A percentile compares a stretch with the other conserved stretches of the same genome.
These are phyloP conservation scores for Chaetorhynchus papuensis DNA, from an alignment of 2,113 vertebrate genomes.

Conservation along the genomic window DNA sequence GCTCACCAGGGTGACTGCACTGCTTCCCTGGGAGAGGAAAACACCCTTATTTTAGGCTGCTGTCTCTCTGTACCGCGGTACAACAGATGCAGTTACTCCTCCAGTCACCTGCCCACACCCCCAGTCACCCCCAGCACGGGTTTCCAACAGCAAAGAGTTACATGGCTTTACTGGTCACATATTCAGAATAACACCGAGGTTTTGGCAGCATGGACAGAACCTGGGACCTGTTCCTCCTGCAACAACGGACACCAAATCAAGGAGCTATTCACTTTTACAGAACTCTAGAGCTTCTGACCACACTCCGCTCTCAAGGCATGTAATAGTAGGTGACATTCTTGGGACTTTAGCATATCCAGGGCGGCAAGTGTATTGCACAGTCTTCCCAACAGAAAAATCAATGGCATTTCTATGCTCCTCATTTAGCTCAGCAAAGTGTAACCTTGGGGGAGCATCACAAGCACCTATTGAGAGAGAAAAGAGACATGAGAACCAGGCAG, in stretches of 20 bases:
- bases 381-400: constrained; percentile 62
- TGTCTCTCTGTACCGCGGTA: neutral
- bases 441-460: constrained; percentile 40
- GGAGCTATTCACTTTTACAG: constrained; percentile 70
- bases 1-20: constrained; percentile 59
- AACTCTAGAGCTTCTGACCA: constrained; percentile 59
- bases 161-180: constrained; percentile 64
- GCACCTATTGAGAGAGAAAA: constrained; percentile 59
- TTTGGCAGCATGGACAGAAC: constrained; percentile 37
- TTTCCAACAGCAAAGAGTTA: neutral
- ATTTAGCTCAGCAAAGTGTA: constrained; percentile 55
- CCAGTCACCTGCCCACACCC: neutral
- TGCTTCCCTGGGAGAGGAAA: constrained; percentile 32
- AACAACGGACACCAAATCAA: neutral
- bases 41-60: neutral
- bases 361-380: constrained; percentile 53
- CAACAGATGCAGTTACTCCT: neutral
- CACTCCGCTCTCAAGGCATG: constrained; percentile 43
- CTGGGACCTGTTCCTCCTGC: neutral
- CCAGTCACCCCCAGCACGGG: neutral
- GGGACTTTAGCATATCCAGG: constrained; percentile 37
- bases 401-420: constrained; percentile 3
- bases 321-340: neutral
- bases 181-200: neutral
- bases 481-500: neutral